Evolutionary conservation across 2,888 invertebrate species (phyloP), one percentile per base, ranked within the genome.

Genomic region (Muschampia staudingeri): DNA sequence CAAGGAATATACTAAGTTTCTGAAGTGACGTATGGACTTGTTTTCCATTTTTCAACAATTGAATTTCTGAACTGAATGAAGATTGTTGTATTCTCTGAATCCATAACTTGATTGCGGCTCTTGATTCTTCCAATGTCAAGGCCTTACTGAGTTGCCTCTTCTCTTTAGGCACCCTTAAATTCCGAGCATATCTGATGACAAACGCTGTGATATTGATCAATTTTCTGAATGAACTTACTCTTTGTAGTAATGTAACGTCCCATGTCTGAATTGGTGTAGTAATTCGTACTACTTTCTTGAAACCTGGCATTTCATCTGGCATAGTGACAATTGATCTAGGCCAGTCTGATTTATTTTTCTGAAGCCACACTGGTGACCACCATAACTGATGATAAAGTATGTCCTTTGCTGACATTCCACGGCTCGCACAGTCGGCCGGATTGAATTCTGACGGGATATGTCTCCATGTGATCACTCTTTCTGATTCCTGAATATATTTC

Each of bases 291-390:
- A 48, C 48, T 8, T 52, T 48, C 52, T 73, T 73, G 34, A 48
- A 73, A 8, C 72, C 72, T 30, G 72, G 48, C 2, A 73, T 48
- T 48, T 73, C 72, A 44, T 73, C 48, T 7, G 44, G 42, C 52
- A 56, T 75, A 75, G 11, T 75, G 52, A 75, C 34, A 1, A 19
- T n/a, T 75, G 73, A 75, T 7, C n/a, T 14, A 37, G 73, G 73
- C 73, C 73, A 75, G 1, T 75, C 34, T 56, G 37, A 37, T 56
- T 75, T 34, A 52, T 48, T 19, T 11, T 75, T 52, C 11, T 37
- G 52, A 52, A 75, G 73, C 73, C 73, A 75, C 3, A 34, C n/a
- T 75, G 73, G 73, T 19, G n/a, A 52, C 73, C 56, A 75, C 73
- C 52, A 52, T n/a, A 52, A n/a, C 6, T 52, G 52, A 52, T 52